These are phyloP conservation scores for Deroplatys truncata DNA, from an alignment of 2,888 invertebrate genomes.

Conservation along the genomic window DNA sequence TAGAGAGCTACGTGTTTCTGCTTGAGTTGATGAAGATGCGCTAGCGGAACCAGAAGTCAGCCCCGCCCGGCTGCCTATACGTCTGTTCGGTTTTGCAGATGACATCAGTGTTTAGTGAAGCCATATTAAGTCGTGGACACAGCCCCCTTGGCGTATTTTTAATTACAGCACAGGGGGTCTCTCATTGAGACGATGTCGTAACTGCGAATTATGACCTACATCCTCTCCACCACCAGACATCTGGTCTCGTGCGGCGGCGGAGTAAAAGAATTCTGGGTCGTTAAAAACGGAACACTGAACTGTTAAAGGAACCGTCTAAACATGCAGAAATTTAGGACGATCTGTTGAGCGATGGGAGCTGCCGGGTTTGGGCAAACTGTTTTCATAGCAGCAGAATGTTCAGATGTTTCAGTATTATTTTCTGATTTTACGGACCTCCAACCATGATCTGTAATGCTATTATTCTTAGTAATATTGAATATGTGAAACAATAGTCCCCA, in stretches of 20 bases:
- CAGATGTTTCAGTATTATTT: too few relatives aligned
- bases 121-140: background rate
- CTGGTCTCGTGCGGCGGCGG: background rate
- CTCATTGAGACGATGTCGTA: background rate
- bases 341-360: background rate
- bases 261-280: background rate
- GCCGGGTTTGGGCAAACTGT: background rate
- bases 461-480: too few relatives aligned
- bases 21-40: too few relatives aligned
- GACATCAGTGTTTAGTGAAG: background rate
- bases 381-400: background rate
- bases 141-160: background rate
- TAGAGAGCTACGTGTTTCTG: too few relatives aligned
- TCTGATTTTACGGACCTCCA: too few relatives aligned
- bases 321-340: background rate
- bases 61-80: background rate
- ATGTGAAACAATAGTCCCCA: too few relatives aligned
- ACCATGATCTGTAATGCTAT: too few relatives aligned
- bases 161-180: background rate
- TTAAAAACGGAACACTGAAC: background rate
- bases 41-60: background rate
- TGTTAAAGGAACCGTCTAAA: background rate
- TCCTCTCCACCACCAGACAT: background rate
- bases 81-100: background rate
- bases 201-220: background rate